A percentile compares a stretch with the other conserved stretches of the same genome.
These are phyloP conservation scores for Plutomurus gul DNA, from an alignment of 1,140 invertebrate genomes.

Conservation along the genomic window DNA sequence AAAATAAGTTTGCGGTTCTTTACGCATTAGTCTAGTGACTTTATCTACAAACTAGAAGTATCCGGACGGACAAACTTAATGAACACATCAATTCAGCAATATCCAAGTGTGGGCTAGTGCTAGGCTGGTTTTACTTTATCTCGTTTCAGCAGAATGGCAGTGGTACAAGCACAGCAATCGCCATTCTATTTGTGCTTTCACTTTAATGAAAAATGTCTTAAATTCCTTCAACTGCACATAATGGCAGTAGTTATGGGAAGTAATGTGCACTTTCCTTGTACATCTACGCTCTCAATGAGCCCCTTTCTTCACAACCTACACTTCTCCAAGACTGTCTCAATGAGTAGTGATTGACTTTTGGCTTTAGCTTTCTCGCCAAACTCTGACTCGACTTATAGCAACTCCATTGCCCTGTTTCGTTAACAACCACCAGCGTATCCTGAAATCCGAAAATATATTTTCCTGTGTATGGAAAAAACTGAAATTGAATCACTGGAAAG, in stretches of 20 bases:
- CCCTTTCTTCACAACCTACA: not conserved
- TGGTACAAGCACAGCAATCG: not conserved
- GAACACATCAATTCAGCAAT: not conserved
- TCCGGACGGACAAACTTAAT: not conserved
- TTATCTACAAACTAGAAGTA: not conserved
- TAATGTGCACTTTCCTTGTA: constrained; percentile 16
- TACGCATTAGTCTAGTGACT: not conserved
- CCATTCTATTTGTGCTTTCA: constrained; percentile 4
- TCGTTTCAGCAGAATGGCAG: not conserved
- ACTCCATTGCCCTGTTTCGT: not conserved
- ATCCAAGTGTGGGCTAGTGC: not conserved
- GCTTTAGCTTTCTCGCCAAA: not conserved
- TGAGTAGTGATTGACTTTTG: not conserved
- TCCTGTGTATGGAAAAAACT: no score
- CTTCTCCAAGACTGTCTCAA: not conserved
- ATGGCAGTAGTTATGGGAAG: constrained; percentile 2
- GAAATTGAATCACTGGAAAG: no score
- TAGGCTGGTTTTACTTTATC: not conserved
- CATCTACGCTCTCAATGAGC: not conserved
- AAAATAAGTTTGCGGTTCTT: not conserved
- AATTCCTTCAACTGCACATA: constrained; percentile 24
- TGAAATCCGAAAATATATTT: not conserved
- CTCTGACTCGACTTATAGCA: not conserved
- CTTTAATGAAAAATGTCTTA: constrained; percentile 27
- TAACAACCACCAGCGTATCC: no score